These are phyloP conservation scores for Himalopsyche kuldschensis DNA, from an alignment of 2,888 invertebrate species.

Conservation along the genomic window DNA sequence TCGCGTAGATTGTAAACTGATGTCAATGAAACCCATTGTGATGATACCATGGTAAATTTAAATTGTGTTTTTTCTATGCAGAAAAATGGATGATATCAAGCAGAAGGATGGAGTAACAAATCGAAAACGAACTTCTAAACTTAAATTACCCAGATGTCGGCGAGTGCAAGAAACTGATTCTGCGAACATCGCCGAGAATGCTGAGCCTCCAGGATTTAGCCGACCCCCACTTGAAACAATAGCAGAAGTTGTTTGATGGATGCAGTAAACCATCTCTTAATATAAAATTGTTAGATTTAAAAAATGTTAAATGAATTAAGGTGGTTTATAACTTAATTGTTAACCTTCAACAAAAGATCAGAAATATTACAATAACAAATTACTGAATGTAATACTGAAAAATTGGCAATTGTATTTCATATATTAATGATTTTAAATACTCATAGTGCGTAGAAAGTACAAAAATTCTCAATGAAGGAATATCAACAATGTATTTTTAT, in stretches of 20 bases:
- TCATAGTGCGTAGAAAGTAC: no score
- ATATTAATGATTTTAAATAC: no score
- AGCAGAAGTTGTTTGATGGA: slow-evolving; percentile 30
- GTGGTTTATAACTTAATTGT: neutral
- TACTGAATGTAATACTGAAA: neutral
- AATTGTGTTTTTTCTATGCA: slow-evolving; percentile 42
- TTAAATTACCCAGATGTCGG: slow-evolving; percentile 44
- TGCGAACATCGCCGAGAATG: slow-evolving; percentile 50
- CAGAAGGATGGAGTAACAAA: slow-evolving; percentile 44
- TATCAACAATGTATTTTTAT: no score
- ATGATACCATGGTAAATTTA: no score
- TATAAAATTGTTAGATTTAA: neutral
- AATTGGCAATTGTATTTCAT: no score
- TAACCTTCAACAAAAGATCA: neutral
- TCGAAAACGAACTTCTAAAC: slow-evolving; percentile 45
- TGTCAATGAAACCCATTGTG: no score
- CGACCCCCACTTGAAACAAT: slow-evolving; percentile 46
- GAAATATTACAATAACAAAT: neutral
- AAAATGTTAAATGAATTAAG: neutral
- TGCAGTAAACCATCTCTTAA: neutral
- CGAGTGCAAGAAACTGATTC: slow-evolving; percentile 43
- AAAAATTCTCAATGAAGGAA: no score
- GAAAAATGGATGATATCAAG: slow-evolving; percentile 56
- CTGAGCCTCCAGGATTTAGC: slow-evolving; percentile 51
- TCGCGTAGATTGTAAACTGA: no score